Evolutionary conservation across 2,888 invertebrate species (phyloP).

Genomic region (Pammene fasciana): DNA sequence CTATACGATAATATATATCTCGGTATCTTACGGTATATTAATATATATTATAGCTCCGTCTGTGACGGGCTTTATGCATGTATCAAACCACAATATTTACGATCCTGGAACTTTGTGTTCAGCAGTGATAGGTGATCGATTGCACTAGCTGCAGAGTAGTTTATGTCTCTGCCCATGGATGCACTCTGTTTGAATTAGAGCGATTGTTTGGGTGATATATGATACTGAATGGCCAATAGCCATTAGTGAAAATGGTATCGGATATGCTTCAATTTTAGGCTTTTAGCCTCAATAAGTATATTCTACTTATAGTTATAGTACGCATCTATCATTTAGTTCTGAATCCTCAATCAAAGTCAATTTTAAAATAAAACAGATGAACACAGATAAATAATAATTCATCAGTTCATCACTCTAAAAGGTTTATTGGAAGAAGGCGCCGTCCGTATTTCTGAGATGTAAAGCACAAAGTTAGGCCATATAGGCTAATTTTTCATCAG

Average conservation of each 20-base stretch:
- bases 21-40: no score
- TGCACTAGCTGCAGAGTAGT: constrained; percentile 16
- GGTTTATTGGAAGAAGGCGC: neutral
- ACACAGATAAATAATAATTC: constrained; percentile 50
- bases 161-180: constrained; percentile 20
- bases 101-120: constrained; percentile 22
- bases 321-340: no score
- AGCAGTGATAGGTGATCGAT: constrained; percentile 24
- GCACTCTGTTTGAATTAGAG: constrained; percentile 33
- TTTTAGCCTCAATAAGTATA: no score
- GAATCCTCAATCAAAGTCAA: constrained; percentile 50
- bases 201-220: constrained; percentile 35
- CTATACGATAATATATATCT: no score
- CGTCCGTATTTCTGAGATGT: constrained; percentile 27
- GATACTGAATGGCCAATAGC: constrained; percentile 13
- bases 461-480: constrained; percentile 29
- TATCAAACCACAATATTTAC: constrained; percentile 15
- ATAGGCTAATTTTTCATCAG: constrained; percentile 30
- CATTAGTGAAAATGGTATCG: constrained; percentile 4
- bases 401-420: constrained; percentile 44
- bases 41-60: no score
- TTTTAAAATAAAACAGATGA: constrained; percentile 54
- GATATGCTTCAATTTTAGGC: neutral
- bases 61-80: no score
- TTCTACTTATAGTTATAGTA: no score